Conservation (phyloP, 2,113 vertebrate genomes). For the Bujurquina vittata region DNA sequence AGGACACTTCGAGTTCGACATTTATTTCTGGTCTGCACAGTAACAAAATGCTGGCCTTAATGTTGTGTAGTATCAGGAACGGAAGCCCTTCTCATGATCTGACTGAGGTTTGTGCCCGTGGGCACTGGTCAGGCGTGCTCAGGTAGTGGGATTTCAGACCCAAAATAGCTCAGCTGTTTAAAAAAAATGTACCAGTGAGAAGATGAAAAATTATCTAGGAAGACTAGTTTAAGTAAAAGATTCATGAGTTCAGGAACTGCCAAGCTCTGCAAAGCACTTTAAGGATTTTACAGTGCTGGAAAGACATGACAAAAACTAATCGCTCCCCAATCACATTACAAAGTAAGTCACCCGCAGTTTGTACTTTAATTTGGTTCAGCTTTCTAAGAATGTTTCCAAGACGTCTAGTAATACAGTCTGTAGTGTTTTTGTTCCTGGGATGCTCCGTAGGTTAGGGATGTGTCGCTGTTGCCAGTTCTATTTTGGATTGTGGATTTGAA, state of each 20-base stretch:
- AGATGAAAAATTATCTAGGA: constrained; percentile 14
- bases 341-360: neutral
- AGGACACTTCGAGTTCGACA: constrained; percentile 59
- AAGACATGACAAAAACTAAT: neutral
- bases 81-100: constrained; percentile 21
- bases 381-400: neutral
- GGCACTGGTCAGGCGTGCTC: constrained; percentile 11
- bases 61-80: constrained; percentile 7
- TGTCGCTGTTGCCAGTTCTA: neutral
- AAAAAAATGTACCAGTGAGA: neutral
- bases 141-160: neutral
- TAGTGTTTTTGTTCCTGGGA: neutral
- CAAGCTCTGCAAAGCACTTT: neutral
- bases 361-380: neutral
- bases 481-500: neutral
- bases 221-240: constrained; percentile 8
- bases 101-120: neutral
- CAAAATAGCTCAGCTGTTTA: neutral
- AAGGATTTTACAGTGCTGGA: neutral
- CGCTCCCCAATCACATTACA: neutral
- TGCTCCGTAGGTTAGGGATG: neutral
- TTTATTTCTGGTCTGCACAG: constrained; percentile 59
- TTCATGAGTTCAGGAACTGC: constrained; percentile 2
- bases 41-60: constrained; percentile 20
- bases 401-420: neutral